phyloP scores from a whole-genome alignment of 2,113 vertebrate species.

The Paramisgurnus dabryanus region DNA sequence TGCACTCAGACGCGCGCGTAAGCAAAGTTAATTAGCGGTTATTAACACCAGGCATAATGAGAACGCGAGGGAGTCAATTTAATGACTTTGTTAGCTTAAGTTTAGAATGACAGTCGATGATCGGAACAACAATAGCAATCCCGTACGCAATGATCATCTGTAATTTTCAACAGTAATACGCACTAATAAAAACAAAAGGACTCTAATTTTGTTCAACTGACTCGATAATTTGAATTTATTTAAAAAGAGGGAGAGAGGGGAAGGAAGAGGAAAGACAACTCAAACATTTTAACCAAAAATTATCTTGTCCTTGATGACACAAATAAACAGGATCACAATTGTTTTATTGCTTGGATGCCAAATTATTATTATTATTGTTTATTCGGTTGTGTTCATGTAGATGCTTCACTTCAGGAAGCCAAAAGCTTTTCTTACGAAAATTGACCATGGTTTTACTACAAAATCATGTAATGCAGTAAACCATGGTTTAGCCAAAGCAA shows the following conservation, averaged over 20 bases:
- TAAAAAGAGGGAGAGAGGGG: conserved; percentile 64
- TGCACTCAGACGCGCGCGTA: conserved; percentile 76
- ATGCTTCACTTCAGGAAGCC: conserved; percentile 15
- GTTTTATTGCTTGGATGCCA: conserved; percentile 14
- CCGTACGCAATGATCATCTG: conserved; percentile 75
- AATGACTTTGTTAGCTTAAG: conserved; percentile 83
- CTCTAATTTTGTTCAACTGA: conserved; percentile 80
- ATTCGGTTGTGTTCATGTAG: not conserved
- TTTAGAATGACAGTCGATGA: conserved; percentile 81
- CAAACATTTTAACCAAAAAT: conserved; percentile 76
- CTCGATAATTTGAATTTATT: conserved; percentile 81
- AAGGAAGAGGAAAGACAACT: conserved; percentile 64
- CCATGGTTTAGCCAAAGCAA: too few species aligned
- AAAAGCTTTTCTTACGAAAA: not conserved
- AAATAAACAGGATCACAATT: conserved; percentile 34
- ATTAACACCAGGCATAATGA: conserved; percentile 83
- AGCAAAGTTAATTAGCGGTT: conserved; percentile 85
- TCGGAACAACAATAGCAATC: conserved; percentile 78
- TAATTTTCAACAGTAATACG: conserved; percentile 79
- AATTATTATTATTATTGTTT: conserved; percentile 27
- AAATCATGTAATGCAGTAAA: too few species aligned
- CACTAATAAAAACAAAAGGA: conserved; percentile 81
- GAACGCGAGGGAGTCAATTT: conserved; percentile 84
- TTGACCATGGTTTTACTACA: too few species aligned
- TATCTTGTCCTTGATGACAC: conserved; percentile 59